Evolutionary conservation across 1,140 invertebrate species (phyloP).

Genomic region (Aphidius ervi): DNA sequence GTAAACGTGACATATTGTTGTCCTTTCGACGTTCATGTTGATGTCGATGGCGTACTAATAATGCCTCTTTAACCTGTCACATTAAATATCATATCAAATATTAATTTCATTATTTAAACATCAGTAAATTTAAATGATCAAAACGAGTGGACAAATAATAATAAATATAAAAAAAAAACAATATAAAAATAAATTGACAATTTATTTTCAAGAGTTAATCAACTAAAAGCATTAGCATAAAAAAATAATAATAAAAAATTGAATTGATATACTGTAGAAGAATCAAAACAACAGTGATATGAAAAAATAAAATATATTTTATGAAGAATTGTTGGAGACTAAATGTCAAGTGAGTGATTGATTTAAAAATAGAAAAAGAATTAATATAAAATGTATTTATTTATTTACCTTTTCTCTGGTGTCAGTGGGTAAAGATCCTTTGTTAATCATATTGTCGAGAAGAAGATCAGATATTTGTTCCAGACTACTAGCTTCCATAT

Average conservation of each 20-base stretch:
- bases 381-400: background rate
- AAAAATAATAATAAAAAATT: no score
- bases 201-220: no score
- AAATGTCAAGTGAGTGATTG: no score
- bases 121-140: no score
- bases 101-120: background rate
- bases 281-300: no score
- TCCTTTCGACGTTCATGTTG: conserved; percentile 85
- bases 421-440: conserved; percentile 69
- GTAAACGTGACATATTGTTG: conserved; percentile 77
- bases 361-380: no score
- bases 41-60: conserved; percentile 89
- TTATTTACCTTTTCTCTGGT: conserved; percentile 69
- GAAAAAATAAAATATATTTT: no score
- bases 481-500: conserved; percentile 81
- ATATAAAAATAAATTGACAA: no score
- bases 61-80: conserved; percentile 70
- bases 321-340: no score
- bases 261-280: no score
- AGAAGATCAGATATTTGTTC: conserved; percentile 87
- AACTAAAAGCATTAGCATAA: no score
- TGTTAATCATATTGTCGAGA: conserved; percentile 86
- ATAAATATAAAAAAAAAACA: background rate
- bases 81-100: conserved; percentile 4
- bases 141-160: no score